Evolutionary conservation across 1,140 invertebrate species (phyloP).

Genomic region (Drosophila murphyi): DNA sequence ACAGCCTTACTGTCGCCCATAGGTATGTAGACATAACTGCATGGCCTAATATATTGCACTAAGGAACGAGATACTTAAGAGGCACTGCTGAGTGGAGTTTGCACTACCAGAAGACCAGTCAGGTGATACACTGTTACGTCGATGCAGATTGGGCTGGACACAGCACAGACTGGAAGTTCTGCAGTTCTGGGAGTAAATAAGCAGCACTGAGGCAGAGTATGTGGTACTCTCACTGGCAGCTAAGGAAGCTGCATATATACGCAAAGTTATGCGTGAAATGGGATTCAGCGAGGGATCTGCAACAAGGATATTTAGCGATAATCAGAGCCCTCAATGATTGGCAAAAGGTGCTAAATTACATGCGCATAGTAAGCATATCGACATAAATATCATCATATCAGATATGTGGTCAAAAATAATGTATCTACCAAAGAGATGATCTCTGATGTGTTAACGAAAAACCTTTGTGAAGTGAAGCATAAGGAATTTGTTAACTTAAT

Average conservation of each 20-base stretch:
- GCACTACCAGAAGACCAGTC: no score
- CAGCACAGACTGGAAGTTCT: slow-evolving; percentile 8
- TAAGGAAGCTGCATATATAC: slow-evolving; percentile 79
- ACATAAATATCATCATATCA: slow-evolving; percentile 32
- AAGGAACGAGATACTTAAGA: no score
- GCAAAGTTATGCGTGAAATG: slow-evolving; percentile 70
- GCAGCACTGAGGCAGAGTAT: slow-evolving; percentile 57
- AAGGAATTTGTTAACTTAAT: slow-evolving; percentile 16
- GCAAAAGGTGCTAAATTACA: slow-evolving; percentile 14
- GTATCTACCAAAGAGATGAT: slow-evolving; percentile 31
- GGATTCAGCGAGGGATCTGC: neutral
- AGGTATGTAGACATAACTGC: no score
- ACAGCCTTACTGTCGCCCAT: no score
- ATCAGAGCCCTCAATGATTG: slow-evolving; percentile 25
- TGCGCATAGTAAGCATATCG: slow-evolving; percentile 39
- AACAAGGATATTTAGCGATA: slow-evolving; percentile 30
- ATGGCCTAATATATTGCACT: no score
- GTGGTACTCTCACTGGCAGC: slow-evolving; percentile 80
- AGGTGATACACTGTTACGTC: no score
- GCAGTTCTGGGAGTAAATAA: slow-evolving; percentile 57
- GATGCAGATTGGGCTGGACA: no score
- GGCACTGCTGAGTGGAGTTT: no score
- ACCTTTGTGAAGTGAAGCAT: slow-evolving; percentile 14
- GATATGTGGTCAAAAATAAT: slow-evolving; percentile 37
- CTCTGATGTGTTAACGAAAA: slow-evolving; percentile 37